These are phyloP conservation scores for Lepilemur septentrionalis DNA, from an alignment of 2,797 vertebrate species.

Conservation along the genomic window DNA sequence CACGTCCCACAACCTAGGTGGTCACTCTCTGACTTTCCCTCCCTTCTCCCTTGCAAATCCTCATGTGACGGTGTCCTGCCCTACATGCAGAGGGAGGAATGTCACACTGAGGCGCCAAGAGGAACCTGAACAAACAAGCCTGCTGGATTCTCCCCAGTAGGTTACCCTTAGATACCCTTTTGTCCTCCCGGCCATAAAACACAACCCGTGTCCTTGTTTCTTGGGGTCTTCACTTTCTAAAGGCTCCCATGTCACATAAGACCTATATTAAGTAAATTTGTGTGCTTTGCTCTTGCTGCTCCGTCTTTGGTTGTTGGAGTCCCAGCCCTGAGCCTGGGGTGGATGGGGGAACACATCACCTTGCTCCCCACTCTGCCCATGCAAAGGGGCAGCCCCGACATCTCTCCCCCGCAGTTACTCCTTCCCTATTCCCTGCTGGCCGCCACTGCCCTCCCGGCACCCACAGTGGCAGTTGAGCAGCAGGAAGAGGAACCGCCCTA, in stretches of 20 bases:
- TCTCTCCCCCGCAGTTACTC: neutral
- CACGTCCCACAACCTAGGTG: neutral
- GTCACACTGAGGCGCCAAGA: neutral
- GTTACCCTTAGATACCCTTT: neutral
- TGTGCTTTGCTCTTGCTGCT: neutral
- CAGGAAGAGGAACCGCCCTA: neutral
- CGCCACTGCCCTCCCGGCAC: neutral
- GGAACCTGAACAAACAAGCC: neutral
- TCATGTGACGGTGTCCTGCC: neutral
- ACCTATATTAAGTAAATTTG: neutral
- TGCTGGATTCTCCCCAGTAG: neutral
- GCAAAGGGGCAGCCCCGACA: too few species aligned
- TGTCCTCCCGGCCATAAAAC: neutral
- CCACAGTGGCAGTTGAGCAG: neutral
- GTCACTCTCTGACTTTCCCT: neutral
- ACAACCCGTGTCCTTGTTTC: neutral
- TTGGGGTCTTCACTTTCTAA: neutral
- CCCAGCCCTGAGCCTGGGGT: neutral
- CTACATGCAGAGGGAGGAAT: neutral
- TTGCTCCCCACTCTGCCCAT: neutral
- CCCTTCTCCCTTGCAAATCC: neutral
- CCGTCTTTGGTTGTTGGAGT: neutral
- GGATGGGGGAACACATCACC: neutral
- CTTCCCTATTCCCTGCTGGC: neutral
- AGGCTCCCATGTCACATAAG: neutral